Base-by-base conservation (phyloP, 2,888 invertebrate genomes). In the Drosophila phalerata region DNA sequence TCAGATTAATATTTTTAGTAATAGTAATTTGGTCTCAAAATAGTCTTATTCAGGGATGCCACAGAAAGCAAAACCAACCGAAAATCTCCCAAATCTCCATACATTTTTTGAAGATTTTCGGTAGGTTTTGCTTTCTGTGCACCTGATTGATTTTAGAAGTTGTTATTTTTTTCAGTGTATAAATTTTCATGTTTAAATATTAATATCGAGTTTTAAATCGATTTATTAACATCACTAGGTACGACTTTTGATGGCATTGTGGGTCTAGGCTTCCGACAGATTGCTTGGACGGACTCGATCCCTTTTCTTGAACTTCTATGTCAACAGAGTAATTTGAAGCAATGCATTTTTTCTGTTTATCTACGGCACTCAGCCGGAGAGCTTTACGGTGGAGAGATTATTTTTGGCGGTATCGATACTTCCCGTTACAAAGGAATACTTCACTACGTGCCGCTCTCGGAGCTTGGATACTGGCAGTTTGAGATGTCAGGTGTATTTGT, bases 261-360 rank as follows among this genome's bases (percentile, higher is more conserved):
- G 1, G 88, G 84, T 1, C 37, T 84, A 42, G 71, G 67, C 0
- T 58, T 84, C 40, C 48, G 53, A 0, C 19, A 17, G 9, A 62
- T 75, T 15, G 85, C 63, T n/a, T 79, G 79, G 80, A 6, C 9
- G 0, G 55, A 66, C 2, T 45, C 85, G 0, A 71, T 57, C 0
- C 69, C 82, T 1, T 82, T 87, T 13, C 9, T 84, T 4, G 53
- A 69, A 19, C 49, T 69, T 0, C 42, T 85, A 2, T 84, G 84
- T 13, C 19, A 58, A 9, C 66, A 63, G 6, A 17, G 28, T 0
- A 8, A 63, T 3, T 1, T 75, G 5, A 8, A 65, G 13, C 40
- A 25, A 13, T 85, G 84, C 28, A 0, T 87, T 0, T 84, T 87
- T 40, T 87, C 84, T 0, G 70, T 87, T 13, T 77, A 79, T 38